Percentiles rank a stretch among this genome's conserved stretches.
Evolutionary conservation across 2,113 vertebrate genomes (phyloP).

Genomic region (Catagonus wagneri): DNA sequence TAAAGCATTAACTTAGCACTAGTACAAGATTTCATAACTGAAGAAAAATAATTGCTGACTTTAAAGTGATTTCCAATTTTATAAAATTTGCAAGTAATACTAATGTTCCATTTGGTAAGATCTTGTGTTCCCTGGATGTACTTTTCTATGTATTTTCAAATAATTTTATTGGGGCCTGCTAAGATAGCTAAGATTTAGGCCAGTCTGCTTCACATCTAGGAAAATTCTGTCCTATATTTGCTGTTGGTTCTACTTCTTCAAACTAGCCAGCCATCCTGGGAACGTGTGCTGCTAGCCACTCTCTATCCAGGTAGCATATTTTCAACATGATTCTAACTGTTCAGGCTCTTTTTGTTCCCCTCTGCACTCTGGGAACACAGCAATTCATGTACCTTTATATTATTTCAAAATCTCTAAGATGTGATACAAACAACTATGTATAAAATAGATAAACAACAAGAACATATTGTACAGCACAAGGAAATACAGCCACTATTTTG

Average conservation of each 20-base stretch:
- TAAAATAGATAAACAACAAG: background rate
- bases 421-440: background rate
- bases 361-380: background rate
- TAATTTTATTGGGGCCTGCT: background rate
- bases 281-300: background rate
- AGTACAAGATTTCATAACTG: background rate
- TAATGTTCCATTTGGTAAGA: constrained; percentile 38
- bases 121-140: background rate
- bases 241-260: background rate
- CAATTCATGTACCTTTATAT: background rate
- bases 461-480: background rate
- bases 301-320: background rate
- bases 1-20: background rate
- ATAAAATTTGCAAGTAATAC: background rate
- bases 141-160: constrained; percentile 34
- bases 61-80: constrained; percentile 42
- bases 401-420: background rate
- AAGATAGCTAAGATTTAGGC: background rate
- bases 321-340: background rate
- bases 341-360: background rate
- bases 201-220: background rate
- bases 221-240: background rate
- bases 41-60: background rate
- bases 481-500: background rate
- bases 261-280: background rate